Evolutionary conservation across 92 coral and sea anemone species (phyloP).

Genomic region (Zoanthus sociatus): DNA sequence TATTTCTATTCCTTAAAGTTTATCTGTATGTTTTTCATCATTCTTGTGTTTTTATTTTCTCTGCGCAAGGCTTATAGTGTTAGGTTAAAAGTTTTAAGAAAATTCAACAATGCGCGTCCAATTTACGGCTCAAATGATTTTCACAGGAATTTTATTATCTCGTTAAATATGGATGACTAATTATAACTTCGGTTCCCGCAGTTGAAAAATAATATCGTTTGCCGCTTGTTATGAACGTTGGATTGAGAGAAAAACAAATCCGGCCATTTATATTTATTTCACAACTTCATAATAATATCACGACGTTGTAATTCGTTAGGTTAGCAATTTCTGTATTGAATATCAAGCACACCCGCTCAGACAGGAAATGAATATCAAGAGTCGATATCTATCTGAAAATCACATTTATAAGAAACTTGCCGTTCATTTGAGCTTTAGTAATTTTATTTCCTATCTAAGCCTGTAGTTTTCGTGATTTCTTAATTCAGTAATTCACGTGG

Average conservation of each 20-base stretch:
- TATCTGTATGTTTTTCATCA: background rate
- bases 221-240: background rate
- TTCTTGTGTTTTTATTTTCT: background rate
- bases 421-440: background rate
- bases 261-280: no score
- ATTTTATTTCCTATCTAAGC: background rate
- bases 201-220: background rate
- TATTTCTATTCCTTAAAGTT: background rate
- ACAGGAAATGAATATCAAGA: background rate
- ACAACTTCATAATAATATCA: no score
- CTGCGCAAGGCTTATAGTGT: background rate
- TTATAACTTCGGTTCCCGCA: background rate
- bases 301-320: conserved; percentile 5
- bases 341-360: background rate
- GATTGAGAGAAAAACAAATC: background rate
- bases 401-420: no score
- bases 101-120: background rate
- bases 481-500: background rate
- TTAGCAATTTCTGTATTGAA: background rate
- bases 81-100: background rate
- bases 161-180: background rate
- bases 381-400: background rate
- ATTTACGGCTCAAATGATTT: background rate
- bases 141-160: background rate
- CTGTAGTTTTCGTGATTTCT: background rate